Base-by-base conservation (phyloP, 2,888 invertebrate genomes). In the Heliconius hortense region DNA sequence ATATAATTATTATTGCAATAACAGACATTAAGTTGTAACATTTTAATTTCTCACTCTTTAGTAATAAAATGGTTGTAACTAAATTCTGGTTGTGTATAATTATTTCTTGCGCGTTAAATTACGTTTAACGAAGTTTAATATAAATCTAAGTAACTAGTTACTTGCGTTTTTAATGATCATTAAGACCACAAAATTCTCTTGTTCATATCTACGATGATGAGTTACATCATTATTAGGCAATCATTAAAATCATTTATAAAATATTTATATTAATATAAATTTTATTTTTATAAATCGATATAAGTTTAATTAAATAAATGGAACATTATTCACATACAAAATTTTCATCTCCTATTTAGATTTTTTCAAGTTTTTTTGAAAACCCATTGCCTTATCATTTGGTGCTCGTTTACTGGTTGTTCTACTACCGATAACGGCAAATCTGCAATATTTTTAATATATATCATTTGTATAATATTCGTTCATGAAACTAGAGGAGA, bases 351-450 rank as follows among this genome's bases (percentile, higher is more conserved):
- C 43, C 28, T 31, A 31, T 60, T 67, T 72, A 56, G 39, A 53
- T 15, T 31, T 66, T 53, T 72, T 76, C 84, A 81, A 81, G 79
- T 73, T 75, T 77, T 88, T 86, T 78, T 84, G 78, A 75, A 82
- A 86, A 70, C 80, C 82, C 87, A 89, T 88, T 31, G 91, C 90
- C 81, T 90, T 91, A 80, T 92, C 92, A 5, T 83, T 85, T 28
- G 85, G 76, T 2, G 83, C 67, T 10, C 93, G 88, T 82, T 86
- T 89, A 68, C n/a, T 84, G 56, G 80, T 53, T 18, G 89, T 90
- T 82, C 88, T 91, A 76, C 89, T 87, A 72, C 82, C 82, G 68
- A 92, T 79, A 26, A 85, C 85, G 81, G 91, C 83, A 79, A 93
- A 94, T 84, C 93, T 93, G 83, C 71, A 82, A 78, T 24, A 21